phyloP scores from a whole-genome alignment of 2,888 invertebrate genomes.

The Eubasilissa splendida region DNA sequence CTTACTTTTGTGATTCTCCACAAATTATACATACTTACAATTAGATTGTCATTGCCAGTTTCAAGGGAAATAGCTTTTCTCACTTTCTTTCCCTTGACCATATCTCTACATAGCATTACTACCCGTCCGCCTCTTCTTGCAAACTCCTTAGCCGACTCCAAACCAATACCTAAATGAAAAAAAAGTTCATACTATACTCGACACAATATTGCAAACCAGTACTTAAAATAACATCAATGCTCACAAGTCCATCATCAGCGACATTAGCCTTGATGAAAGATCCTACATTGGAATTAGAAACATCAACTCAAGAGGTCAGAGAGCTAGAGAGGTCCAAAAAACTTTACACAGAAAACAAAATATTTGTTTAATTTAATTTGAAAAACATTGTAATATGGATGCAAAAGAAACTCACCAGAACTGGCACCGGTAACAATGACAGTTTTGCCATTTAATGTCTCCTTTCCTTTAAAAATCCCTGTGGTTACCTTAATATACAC shows the following conservation, averaged over 20 bases:
- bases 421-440: slow-evolving; percentile 62
- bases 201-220: too few species aligned
- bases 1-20: too few species aligned
- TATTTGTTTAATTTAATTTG: not conserved
- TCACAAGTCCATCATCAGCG: too few species aligned
- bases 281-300: not conserved
- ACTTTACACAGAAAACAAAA: not conserved
- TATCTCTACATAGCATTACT: slow-evolving; percentile 70
- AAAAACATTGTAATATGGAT: not conserved
- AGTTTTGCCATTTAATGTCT: slow-evolving; percentile 63
- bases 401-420: slow-evolving; percentile 59
- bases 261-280: too few species aligned
- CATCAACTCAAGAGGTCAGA: not conserved
- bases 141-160: slow-evolving; percentile 71
- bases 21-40: slow-evolving; percentile 29
- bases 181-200: too few species aligned
- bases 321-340: too few species aligned
- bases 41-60: slow-evolving; percentile 66
- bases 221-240: too few species aligned
- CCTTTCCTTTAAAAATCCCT: slow-evolving; percentile 47
- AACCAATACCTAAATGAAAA: slow-evolving; percentile 68
- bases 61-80: slow-evolving; percentile 65
- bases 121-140: slow-evolving; percentile 71
- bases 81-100: slow-evolving; percentile 65
- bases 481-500: slow-evolving; percentile 39